Evolutionary conservation across 2,888 invertebrate genomes (phyloP), one percentile per base, ranked within the genome.

Genomic region (Agrotis puta): DNA sequence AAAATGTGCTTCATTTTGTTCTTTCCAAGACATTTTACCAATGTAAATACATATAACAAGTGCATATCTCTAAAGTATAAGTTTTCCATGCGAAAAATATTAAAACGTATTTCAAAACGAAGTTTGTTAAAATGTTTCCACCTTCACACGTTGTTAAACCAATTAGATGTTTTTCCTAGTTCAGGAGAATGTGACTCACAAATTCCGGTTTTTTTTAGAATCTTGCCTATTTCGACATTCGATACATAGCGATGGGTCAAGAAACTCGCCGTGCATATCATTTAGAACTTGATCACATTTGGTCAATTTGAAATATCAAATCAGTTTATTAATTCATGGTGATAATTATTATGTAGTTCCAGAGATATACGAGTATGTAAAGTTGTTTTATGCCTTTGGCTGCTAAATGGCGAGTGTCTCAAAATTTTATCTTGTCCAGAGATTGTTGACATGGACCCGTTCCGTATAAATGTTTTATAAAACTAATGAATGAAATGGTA

Each of bases 221-320:
- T 76, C 65, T 74, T 63, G 56, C 61, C 58, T 64, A 78, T 81
- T 67, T 57, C 54, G 81, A 82, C 76, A 84, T 83, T 85, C 64
- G 80, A 82, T 83, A 84, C 76, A 73, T 78, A 66, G 48, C 65
- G 70, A 73, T 81, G 87, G 93, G 91, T 92, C 91, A 92, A 92
- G 83, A 89, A 92, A 90, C 92, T 88, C 84, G 43, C 64, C 87
- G 70, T 85, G 90, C 90, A 92, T 92, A 89, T 89, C 81, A 91
- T 91, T 91, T 91, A 88, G 77, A 86, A 86, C 82, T 83, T 87
- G 87, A 89, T 91, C 87, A 86, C 81, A 81, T 85, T 75, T 85
- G 85, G 85, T 83, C 59, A 82, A 79, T 81, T 79, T 81, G 83
- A 77, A 77, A 83, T 77, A 81, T 79, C 67, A 39, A 74, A 83